Evolutionary conservation across 2,888 invertebrate species (phyloP), one percentile per base, ranked within the genome.

Genomic region (Plemyria rubiginata): DNA sequence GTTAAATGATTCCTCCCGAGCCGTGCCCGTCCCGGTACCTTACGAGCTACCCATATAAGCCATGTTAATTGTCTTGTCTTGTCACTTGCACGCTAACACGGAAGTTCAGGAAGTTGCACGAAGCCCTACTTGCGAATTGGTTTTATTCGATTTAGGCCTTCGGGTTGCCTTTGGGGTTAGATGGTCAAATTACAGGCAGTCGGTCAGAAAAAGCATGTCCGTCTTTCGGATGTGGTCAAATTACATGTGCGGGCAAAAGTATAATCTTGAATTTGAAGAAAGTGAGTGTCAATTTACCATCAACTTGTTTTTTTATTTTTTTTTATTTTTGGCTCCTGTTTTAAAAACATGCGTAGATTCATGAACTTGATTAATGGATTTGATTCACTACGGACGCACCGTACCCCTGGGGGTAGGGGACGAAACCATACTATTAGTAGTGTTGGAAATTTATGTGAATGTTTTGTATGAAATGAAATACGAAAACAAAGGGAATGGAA

Each of bases 101-200:
- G 65, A 60, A 60, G 65, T 65, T 54, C 59, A 60, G 64, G 60
- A 56, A 50, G 56, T 56, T 64, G 55, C 53, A 45, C 54, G 57
- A 60, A 65, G 65, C 65, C 65, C 45, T 60, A 60, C 50, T 55
- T 15, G 59, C 60, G 56, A 61, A 60, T 65, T 45, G 45, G 38
- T 54, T 32, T 53, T 57, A 57, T 58, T 60, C 60, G 49, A 56
- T 54, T 54, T 58, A 54, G 40, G 9, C 58, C 41, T 49, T 45
- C 51, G 38, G 50, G 43, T 54, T 38, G 22, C 7, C 28, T 15
- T 49, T 28, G 29, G n/a, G 38, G 36, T 48, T 50, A 57, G 57
- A 13, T 29, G 45, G 50, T 52, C 13, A 46, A 53, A 45, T 62
- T 45, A 53, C 56, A 60, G 11, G 11, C 53, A 45, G 41, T 48